Base-by-base conservation (phyloP, 2,797 vertebrate genomes). In the Gadopsis marmoratus region DNA sequence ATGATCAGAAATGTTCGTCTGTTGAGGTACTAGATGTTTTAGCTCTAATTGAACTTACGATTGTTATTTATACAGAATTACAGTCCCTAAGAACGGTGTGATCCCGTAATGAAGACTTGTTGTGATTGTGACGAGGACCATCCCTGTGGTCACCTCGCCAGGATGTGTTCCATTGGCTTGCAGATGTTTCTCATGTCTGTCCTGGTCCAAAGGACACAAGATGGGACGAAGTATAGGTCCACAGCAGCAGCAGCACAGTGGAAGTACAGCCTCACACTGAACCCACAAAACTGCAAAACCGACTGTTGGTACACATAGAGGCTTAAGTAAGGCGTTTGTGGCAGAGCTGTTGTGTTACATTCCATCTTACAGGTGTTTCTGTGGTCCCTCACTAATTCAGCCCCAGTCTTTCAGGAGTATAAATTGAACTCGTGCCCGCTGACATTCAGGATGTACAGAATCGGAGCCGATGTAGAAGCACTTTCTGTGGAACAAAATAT, bases 281-380 rank as follows among this genome's bases (percentile, higher is more conserved):
- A 12, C 13, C 21, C 21, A 16, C 4, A 26, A 21, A 11, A 17
- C 4, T 6, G 8, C 7, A 63, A n/a, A 67, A 56, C 26, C 12
- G 63, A 48, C 5, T 5, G 0, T 39, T 8, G 7, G 10, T n/a
- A 31, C 11, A 0, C 59, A 55, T 33, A 39, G 43, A 71, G 7
- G 9, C 17, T 11, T 17, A 14, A 39, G 48, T 59, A 39, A 26
- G 51, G 23, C 51, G 23, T 47, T 79, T 68, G n/a, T 48, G n/a
- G 4, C 37, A 31, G 45, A 62, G 68, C 33, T 82, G 10, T 37
- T 69, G 19, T 39, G 4, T 17, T 68, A 8, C 16, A 8, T 23
- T 19, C 5, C 13, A 13, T 69, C 51, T 63, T 21, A 61, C 23
- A 71, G 55, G 53, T 74, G 29, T 67, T 71, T 74, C 2, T 79